Base-by-base conservation (phyloP, 2,888 invertebrate species). In the Cephalotes varians region DNA sequence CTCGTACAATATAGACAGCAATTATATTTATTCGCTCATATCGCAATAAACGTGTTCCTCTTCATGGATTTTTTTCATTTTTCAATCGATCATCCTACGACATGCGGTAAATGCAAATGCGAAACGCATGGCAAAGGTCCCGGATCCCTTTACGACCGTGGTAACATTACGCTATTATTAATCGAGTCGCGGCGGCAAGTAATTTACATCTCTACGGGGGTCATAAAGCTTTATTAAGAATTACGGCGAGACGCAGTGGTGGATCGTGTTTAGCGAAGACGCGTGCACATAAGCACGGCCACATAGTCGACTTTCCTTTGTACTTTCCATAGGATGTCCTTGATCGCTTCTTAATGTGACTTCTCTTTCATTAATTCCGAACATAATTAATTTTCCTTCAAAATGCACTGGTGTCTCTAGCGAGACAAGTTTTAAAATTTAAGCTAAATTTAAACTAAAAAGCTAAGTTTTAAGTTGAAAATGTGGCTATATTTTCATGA, bases 171-270 rank as follows among this genome's bases (percentile, higher is more conserved):
- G 85, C 88, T 88, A 91, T 91, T 91, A 91, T 91, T 91, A 91
- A 91, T 91, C 88, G 90, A 88, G 82, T 84, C 87, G 74, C 83
- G 85, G 87, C 88, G 89, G 89, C 90, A 87, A 88, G 88, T 90
- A 91, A 91, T 91, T 91, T 91, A 90, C 91, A 91, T 91, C 88
- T 91, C 88, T 83, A 82, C 85, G 74, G 86, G 87, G 85, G 77
- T 89, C 88, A 86, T 87, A 87, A 88, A 72, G 84, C 88, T 90
- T 91, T 90, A 91, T 91, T 90, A 90, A 90, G 90, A 91, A 91
- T 91, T 89, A 91, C 85, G 89, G 76, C 83, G 85, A 82, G 83
- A 86, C 82, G 40, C 77, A 44, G 84, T 83, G 83, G 86, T 85
- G 85, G 76, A 79, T 58, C 44, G 77, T 37, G 51, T 54, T 67